phyloP scores from a whole-genome alignment of 2,888 invertebrate species.

The Tinea pellionella region DNA sequence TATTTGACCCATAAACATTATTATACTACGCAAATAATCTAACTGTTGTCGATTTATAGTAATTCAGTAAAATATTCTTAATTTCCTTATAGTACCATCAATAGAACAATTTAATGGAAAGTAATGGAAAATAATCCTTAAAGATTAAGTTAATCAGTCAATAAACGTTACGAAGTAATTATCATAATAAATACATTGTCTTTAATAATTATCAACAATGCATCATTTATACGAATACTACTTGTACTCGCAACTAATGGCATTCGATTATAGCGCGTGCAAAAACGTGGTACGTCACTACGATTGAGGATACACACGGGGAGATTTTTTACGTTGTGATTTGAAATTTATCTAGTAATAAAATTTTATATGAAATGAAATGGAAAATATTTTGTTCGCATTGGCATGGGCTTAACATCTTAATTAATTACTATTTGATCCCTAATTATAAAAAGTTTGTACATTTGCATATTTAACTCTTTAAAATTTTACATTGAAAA shows the following conservation, averaged over 20 bases:
- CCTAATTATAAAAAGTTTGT: too few species aligned
- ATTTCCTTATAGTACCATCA: neutral
- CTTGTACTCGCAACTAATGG: neutral
- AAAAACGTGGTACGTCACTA: slow-evolving; percentile 6
- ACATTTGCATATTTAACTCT: too few species aligned
- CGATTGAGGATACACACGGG: neutral
- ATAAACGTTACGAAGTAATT: slow-evolving; percentile 11
- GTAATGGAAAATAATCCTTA: neutral
- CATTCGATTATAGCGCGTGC: slow-evolving; percentile 10
- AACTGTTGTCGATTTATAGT: too few species aligned
- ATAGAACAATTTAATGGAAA: neutral
- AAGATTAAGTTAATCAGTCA: slow-evolving; percentile 8
- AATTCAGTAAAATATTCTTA: neutral
- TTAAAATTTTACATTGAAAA: too few species aligned
- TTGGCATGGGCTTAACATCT: too few species aligned
- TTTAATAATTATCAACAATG: slow-evolving; percentile 8
- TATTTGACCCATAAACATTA: too few species aligned
- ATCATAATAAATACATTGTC: slow-evolving; percentile 13
- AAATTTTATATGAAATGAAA: too few species aligned
- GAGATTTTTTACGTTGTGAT: neutral
- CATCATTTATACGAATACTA: slow-evolving; percentile 11
- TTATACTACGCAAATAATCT: too few species aligned
- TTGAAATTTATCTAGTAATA: too few species aligned
- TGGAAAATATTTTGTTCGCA: too few species aligned
- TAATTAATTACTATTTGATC: too few species aligned